Base-by-base conservation (phyloP, 1,140 invertebrate species). In the Drepana arcuata region DNA sequence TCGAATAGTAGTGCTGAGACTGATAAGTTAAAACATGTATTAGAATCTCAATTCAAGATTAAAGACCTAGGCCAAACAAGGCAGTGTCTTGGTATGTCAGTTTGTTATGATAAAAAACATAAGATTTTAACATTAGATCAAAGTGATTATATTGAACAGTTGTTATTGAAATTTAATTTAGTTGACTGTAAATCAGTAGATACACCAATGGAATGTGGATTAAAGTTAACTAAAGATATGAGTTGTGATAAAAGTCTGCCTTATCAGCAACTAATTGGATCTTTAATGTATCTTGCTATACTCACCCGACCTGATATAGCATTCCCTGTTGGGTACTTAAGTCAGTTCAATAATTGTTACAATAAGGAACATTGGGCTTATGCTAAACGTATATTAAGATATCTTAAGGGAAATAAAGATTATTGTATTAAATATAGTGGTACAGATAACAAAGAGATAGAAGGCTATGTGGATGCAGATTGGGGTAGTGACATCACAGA, bases 331-430 rank as follows among this genome's bases (percentile, higher is more conserved):
- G 56, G 41, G 24, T 56, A 59, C 31, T 41, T 78, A 4, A 58
- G 61, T 14, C 51, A 67, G 29, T 79, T 69, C 46, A 66, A 66
- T 10, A 60, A 47, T 15, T 49, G 44, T 30, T 66, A 52, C 29
- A 46, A 39, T 25, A 21, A 41, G 44, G 15, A 39, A 14, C 78
- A 83, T 39, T 72, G 64, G 61, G 42, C 38, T 43, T 54, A 59
- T 38, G 50, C 63, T 4, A 73, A 77, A 47, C 18, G 54, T 16
- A 44, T 83, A n/a, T 49, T 81, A 15, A 50, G 60, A 31, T 83
- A 80, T 52, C 44, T 84, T 33, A 39, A 6, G 35, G 14, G 39
- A 16, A 47, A 44, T 16, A 43, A 44, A 34, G n/a, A 13, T 13
- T 56, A 48, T 41, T 57, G 44, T 38, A 38, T 53, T 38, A 52